Conservation (phyloP, 2,888 invertebrate species). For the Drosophila formosana region DNA sequence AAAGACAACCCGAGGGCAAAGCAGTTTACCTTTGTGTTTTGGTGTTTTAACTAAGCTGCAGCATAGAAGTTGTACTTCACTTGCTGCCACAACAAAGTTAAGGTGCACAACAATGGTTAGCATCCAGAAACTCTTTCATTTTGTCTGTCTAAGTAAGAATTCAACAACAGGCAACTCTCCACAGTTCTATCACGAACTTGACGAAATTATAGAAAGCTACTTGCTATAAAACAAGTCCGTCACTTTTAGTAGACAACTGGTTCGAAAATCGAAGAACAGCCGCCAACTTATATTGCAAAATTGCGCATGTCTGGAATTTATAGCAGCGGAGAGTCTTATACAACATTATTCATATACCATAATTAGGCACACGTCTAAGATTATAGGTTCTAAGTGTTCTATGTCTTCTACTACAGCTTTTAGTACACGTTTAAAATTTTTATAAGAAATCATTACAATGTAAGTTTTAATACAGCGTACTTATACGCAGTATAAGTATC, state of each 20-base stretch:
- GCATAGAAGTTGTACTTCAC: neutral
- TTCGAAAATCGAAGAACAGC: slow-evolving; percentile 5
- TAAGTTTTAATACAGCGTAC: no score
- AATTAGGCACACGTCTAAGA: neutral
- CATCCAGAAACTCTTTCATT: neutral
- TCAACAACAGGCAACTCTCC: slow-evolving; percentile 36
- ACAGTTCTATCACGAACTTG: neutral
- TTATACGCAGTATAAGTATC: no score
- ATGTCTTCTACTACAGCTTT: no score
- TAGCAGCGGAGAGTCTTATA: neutral
- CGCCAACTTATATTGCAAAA: neutral
- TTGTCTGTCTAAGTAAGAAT: neutral
- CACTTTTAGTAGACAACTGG: neutral
- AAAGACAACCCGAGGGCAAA: neutral
- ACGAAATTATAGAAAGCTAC: neutral
- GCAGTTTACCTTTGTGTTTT: neutral
- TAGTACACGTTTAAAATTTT: no score
- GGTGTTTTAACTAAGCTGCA: neutral
- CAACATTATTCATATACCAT: neutral
- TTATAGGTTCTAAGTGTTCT: no score
- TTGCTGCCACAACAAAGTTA: neutral
- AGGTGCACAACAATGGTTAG: neutral
- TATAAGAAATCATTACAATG: no score
- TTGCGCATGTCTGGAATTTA: neutral
- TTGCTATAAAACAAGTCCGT: neutral